phyloP scores from a whole-genome alignment of 1,140 invertebrate genomes.

The Thalassaphorura encarpata region DNA sequence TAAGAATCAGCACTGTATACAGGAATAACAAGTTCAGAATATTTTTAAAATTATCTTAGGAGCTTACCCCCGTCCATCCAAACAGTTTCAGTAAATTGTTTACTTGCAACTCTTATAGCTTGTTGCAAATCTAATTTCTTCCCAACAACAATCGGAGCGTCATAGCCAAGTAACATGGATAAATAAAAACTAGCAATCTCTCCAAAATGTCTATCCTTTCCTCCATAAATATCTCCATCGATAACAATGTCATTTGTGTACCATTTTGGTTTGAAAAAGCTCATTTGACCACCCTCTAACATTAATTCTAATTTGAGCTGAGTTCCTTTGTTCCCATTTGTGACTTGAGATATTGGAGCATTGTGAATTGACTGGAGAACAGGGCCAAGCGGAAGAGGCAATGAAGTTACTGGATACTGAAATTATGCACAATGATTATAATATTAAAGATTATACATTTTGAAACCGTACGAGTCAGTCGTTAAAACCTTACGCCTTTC shows the following conservation, averaged over 20 bases:
- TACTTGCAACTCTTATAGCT: slow-evolving; percentile 61
- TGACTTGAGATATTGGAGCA: slow-evolving; percentile 58
- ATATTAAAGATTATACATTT: background rate
- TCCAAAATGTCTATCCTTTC: slow-evolving; percentile 84
- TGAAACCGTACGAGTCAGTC: background rate
- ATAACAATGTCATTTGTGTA: slow-evolving; percentile 65
- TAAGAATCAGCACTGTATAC: too few relatives aligned
- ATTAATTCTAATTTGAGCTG: slow-evolving; percentile 77
- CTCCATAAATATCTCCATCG: slow-evolving; percentile 64
- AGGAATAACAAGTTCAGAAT: too few relatives aligned
- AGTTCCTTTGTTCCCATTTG: slow-evolving; percentile 65
- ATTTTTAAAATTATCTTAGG: too few relatives aligned
- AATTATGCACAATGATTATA: background rate
- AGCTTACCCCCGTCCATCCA: too few relatives aligned
- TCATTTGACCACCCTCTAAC: slow-evolving; percentile 63
- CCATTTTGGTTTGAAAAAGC: slow-evolving; percentile 84
- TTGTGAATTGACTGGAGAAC: slow-evolving; percentile 46
- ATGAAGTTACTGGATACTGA: background rate
- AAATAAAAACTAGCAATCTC: slow-evolving; percentile 92
- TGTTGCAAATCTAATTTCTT: slow-evolving; percentile 60
- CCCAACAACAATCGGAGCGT: slow-evolving; percentile 67
- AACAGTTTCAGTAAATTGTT: too few relatives aligned
- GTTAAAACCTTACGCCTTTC: background rate
- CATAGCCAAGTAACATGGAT: slow-evolving; percentile 62
- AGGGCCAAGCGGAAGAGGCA: background rate